A percentile compares a stretch with the other conserved stretches of the same genome.
phyloP scores from a whole-genome alignment of 1,140 invertebrate species.

The Theocolax elegans region DNA sequence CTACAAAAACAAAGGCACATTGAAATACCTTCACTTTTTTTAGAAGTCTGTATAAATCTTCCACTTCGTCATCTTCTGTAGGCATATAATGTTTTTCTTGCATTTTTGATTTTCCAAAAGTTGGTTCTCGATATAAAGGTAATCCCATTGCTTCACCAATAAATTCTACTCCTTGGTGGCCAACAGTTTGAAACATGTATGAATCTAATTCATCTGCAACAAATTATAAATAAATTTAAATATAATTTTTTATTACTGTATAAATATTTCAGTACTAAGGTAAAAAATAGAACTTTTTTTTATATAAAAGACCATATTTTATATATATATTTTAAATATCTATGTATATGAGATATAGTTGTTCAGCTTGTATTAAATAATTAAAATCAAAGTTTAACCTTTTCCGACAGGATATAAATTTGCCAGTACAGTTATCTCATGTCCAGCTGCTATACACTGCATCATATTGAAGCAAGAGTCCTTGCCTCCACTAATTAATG shows the following conservation, averaged over 20 bases:
- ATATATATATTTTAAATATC: too few species aligned
- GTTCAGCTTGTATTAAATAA: too few species aligned
- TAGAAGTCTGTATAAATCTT: conserved; percentile 92
- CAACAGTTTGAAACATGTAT: conserved; percentile 99
- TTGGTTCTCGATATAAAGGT: conserved; percentile 88
- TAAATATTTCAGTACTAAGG: background rate
- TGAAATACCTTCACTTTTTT: conserved; percentile 84
- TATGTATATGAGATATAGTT: too few species aligned
- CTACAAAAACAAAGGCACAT: too few species aligned
- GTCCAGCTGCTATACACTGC: conserved; percentile 95
- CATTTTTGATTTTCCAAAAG: conserved; percentile 83
- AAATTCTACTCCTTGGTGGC: conserved; percentile 91
- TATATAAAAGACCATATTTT: too few species aligned
- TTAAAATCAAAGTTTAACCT: too few species aligned
- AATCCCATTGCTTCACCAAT: conserved; percentile 94
- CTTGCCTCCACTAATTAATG: conserved; percentile 96
- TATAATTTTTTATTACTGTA: too few species aligned
- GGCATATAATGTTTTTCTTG: conserved; percentile 86
- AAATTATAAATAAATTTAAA: conserved; percentile 27
- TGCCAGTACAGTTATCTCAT: conserved; percentile 95
- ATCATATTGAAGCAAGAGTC: conserved; percentile 99
- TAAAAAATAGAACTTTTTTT: background rate
- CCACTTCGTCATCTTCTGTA: conserved; percentile 96
- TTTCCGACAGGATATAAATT: conserved; percentile 91
- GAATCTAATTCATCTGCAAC: conserved; percentile 93